Base-by-base conservation (phyloP, 1,140 invertebrate genomes). In the Lycorma delicatula region DNA sequence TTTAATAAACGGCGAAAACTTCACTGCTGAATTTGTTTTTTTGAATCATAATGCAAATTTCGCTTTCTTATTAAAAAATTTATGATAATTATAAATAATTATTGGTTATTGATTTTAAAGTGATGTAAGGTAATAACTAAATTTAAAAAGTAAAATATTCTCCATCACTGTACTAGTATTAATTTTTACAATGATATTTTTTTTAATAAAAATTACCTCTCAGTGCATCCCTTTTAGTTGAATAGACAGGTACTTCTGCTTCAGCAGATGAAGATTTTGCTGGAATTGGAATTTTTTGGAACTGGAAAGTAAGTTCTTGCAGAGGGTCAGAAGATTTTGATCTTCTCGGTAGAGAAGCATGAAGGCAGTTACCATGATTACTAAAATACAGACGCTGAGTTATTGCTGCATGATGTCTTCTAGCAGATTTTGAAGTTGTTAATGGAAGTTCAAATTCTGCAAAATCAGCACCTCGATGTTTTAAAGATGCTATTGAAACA, bases 301-400 rank as follows among this genome's bases (percentile, higher is more conserved):
- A 81, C 61, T 86, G 82, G 70, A 87, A 85, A 36, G 80, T 81
- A 26, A 86, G 70, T 60, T 87, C 84, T 60, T 79, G 72, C 0
- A 87, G 68, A 2, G 82, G 83, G 71, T 88, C 86, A 9, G 82
- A 86, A 5, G 84, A 87, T 63, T 86, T 87, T 0, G 85, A 86
- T 58, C 85, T 81, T 53, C 86, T 76, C 2, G 85, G 85, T 25
- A 87, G 62, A 18, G 84, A 81, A 6, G 77, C 74, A 64, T 85
- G 82, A 34, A 81, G 74, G 60, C 82, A 83, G 70, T 67, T 12
- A 68, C 61, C 22, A 70, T 59, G 41, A 53, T 41, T 54, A 68
- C 72, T 20, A 68, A 73, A 59, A 69, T 68, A 66, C 20, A 57
- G 51, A 4, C 53, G 46, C 48, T 58, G 58, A 16, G 50, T 54